These are phyloP conservation scores for Parnassius apollo DNA, from an alignment of 2,888 invertebrate genomes.

Conservation along the genomic window DNA sequence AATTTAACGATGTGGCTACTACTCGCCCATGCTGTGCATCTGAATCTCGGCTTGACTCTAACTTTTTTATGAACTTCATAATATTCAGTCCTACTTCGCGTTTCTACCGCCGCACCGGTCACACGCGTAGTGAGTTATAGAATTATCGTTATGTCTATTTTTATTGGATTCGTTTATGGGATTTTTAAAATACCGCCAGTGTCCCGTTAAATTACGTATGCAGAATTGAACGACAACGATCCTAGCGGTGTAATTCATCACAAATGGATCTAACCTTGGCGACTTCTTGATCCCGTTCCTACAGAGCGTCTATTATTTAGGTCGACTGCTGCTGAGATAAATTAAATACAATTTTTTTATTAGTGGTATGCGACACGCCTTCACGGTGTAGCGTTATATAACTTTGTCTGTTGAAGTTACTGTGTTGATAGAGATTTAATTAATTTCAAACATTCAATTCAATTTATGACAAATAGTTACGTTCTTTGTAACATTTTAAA, in stretches of 20 bases:
- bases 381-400: neutral
- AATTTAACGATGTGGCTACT: conserved; percentile 63
- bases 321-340: conserved; percentile 45
- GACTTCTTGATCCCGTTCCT: conserved; percentile 73
- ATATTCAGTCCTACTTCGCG: conserved; percentile 40
- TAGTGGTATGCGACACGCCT: conserved; percentile 1
- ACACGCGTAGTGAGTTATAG: conserved; percentile 36
- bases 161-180: conserved; percentile 32
- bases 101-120: conserved; percentile 39
- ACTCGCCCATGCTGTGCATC: conserved; percentile 64
- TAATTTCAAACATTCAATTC: no score
- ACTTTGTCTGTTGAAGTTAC: neutral
- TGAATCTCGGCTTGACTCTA: conserved; percentile 46
- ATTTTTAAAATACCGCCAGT: conserved; percentile 16
- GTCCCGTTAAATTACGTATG: conserved; percentile 23
- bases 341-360: conserved; percentile 35
- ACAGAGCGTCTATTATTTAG: conserved; percentile 69
- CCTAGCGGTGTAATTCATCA: conserved; percentile 61
- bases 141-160: conserved; percentile 41
- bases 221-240: conserved; percentile 32
- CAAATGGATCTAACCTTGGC: conserved; percentile 77
- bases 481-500: neutral
- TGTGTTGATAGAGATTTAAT: no score
- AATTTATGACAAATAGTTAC: no score
- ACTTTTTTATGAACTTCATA: conserved; percentile 53